Percentiles rank a stretch among this genome's conserved stretches.
These are phyloP conservation scores for Nymphalis urticae DNA, from an alignment of 2,888 invertebrate species.

Conservation along the genomic window DNA sequence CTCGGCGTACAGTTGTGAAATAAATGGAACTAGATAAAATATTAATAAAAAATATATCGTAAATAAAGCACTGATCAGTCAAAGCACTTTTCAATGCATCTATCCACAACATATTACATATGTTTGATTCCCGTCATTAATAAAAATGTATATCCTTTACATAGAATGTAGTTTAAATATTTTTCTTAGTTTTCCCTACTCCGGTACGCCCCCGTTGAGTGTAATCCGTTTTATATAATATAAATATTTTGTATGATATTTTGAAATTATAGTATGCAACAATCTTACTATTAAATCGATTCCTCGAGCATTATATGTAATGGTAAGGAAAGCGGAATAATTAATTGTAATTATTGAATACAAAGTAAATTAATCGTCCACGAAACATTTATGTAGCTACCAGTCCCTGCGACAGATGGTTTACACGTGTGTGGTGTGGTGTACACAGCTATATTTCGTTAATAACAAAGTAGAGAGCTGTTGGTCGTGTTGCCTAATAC, in stretches of 20 bases:
- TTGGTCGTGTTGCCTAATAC: slow-evolving; percentile 33
- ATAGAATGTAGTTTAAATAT: too few relatives aligned
- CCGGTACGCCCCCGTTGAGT: too few relatives aligned
- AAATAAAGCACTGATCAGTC: slow-evolving; percentile 15
- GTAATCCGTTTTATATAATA: too few relatives aligned
- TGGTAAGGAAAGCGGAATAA: too few relatives aligned
- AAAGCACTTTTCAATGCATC: neutral
- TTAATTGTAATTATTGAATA: too few relatives aligned
- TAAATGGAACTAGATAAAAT: slow-evolving; percentile 18
- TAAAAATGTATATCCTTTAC: too few relatives aligned
- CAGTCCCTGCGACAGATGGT: slow-evolving; percentile 57
- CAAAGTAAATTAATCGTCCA: neutral
- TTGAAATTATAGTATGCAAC: too few relatives aligned
- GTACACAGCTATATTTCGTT: slow-evolving; percentile 45
- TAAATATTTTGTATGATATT: too few relatives aligned
- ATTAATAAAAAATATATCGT: neutral
- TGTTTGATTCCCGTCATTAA: too few relatives aligned
- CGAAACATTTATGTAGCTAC: slow-evolving; percentile 46
- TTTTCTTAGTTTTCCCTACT: too few relatives aligned
- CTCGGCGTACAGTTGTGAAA: slow-evolving; percentile 46
- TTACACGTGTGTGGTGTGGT: slow-evolving; percentile 45
- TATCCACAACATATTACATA: too few relatives aligned
- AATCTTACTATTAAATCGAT: neutral
- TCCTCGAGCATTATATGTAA: neutral
- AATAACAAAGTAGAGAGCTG: slow-evolving; percentile 45